Percentiles rank a stretch among this genome's conserved stretches.
Conservation (phyloP, 2,797 vertebrate species). For the Brachyalestes nurse region DNA sequence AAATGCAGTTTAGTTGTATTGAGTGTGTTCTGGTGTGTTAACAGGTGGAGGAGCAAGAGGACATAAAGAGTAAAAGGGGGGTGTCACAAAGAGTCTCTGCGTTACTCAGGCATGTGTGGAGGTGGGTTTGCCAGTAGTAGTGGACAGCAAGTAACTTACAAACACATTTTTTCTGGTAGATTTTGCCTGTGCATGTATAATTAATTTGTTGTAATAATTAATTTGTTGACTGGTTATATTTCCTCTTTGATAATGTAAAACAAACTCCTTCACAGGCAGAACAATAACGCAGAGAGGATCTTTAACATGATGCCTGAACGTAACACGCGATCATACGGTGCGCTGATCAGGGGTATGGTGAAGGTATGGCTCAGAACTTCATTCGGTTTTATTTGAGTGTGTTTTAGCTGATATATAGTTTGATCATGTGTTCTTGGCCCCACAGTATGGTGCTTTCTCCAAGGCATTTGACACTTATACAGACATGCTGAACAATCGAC, state of each 20-base stretch:
- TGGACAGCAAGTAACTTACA: background rate
- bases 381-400: background rate
- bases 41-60: conserved; percentile 65
- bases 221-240: too few relatives aligned
- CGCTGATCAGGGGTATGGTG: conserved; percentile 93
- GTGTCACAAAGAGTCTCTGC: conserved; percentile 35
- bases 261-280: conserved; percentile 66
- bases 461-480: conserved; percentile 85
- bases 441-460: conserved; percentile 79
- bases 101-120: conserved; percentile 72
- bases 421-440: background rate
- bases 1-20: background rate
- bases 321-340: conserved; percentile 83
- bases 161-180: too few relatives aligned
- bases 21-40: background rate
- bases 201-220: too few relatives aligned
- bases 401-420: background rate
- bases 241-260: too few relatives aligned
- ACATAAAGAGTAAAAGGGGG: conserved; percentile 51
- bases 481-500: conserved; percentile 86
- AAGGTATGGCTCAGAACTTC: conserved; percentile 77
- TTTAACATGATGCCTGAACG: conserved; percentile 90
- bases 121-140: conserved; percentile 59
- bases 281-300: conserved; percentile 91
- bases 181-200: too few relatives aligned